Percentiles rank a stretch among this genome's conserved stretches.
Evolutionary conservation across 2,113 vertebrate species (phyloP).

Genomic region (Ceyx margarethae): DNA sequence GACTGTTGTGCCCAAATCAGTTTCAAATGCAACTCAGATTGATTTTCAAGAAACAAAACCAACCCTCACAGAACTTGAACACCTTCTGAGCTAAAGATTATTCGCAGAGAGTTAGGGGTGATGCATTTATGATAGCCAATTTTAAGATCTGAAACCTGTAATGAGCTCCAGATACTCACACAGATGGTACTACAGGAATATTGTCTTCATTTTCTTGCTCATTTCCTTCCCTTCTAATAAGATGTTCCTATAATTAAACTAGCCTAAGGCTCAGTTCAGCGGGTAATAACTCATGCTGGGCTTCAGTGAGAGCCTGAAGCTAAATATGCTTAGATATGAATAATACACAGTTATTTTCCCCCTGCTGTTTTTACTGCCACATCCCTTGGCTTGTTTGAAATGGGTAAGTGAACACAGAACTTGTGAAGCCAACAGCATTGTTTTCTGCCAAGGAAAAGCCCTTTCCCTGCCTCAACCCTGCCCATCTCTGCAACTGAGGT

Average conservation of each 20-base stretch:
- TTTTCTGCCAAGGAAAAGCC: neutral
- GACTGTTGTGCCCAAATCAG: neutral
- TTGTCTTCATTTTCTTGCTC: neutral
- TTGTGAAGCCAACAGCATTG: neutral
- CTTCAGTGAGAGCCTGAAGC: neutral
- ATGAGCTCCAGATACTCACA: neutral
- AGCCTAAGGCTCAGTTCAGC: neutral
- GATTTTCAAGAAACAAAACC: neutral
- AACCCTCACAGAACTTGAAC: neutral
- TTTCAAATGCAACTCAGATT: neutral
- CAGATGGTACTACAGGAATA: neutral
- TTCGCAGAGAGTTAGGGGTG: neutral
- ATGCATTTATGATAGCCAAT: neutral
- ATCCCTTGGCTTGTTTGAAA: neutral
- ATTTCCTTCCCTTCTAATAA: constrained; percentile 7
- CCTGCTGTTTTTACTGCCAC: neutral
- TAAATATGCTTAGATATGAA: neutral
- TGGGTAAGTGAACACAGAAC: neutral
- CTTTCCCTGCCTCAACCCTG: neutral
- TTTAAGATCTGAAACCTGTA: neutral
- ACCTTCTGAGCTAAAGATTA: neutral
- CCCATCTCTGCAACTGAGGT: neutral
- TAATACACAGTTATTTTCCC: neutral
- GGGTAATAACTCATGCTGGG: neutral
- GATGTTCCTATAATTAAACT: neutral